phyloP scores from a whole-genome alignment of 2,797 vertebrate species.

The Ceyx erithaca region DNA sequence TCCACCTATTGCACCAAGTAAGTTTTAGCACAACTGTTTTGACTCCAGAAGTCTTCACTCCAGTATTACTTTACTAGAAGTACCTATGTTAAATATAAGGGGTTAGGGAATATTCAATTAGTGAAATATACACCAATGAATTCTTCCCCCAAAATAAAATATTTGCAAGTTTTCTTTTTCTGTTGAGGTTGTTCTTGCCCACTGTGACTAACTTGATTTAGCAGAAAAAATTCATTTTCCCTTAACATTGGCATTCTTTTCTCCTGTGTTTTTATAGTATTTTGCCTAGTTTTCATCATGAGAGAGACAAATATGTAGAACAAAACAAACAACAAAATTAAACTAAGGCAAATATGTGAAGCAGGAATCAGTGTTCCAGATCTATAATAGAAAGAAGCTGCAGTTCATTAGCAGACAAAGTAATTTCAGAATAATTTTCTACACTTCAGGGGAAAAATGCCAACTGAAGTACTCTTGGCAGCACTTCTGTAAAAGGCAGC shows the following conservation, averaged over 20 bases:
- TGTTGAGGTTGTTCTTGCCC: not conserved
- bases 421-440: not conserved
- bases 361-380: not conserved
- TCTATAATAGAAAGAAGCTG: not conserved
- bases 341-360: not conserved
- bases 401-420: constrained; percentile 3
- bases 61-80: not conserved
- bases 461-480: not conserved
- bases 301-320: not conserved
- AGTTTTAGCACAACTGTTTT: not conserved
- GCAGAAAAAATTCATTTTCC: not conserved
- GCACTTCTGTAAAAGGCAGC: not conserved
- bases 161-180: not conserved
- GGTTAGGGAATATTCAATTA: not conserved
- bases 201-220: not conserved
- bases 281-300: not conserved
- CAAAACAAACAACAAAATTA: not conserved
- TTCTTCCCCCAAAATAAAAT: not conserved
- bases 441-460: not conserved
- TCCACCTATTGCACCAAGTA: not conserved
- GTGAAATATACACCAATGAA: not conserved
- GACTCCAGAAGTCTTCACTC: not conserved
- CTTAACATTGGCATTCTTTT: not conserved
- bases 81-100: not conserved
- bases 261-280: not conserved